Conservation (phyloP, 2,888 invertebrate species). For the Gymnocheta viridis region DNA sequence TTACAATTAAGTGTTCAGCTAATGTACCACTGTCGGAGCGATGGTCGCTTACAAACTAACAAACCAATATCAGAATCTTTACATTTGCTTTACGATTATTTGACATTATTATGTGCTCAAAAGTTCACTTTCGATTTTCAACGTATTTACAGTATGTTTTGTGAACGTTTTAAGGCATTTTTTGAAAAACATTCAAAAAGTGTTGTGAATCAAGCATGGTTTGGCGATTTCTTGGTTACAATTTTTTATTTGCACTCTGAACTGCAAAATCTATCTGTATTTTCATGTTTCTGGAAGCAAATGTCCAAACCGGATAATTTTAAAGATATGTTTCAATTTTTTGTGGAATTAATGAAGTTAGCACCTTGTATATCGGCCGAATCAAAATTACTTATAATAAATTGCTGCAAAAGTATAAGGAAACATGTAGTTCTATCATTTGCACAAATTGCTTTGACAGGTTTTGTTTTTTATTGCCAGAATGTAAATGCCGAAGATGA, state of each 20-base stretch:
- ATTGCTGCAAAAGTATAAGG: conserved; percentile 76
- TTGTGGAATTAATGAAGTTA: conserved; percentile 72
- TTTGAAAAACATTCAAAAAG: conserved; percentile 72
- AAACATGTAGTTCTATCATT: conserved; percentile 76
- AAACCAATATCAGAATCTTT: conserved; percentile 71
- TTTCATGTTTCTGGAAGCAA: conserved; percentile 73
- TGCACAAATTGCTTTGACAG: conserved; percentile 71
- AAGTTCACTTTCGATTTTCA: conserved; percentile 69
- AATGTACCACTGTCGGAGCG: conserved; percentile 73
- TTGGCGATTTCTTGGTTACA: conserved; percentile 73
- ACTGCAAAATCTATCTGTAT: conserved; percentile 70
- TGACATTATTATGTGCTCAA: conserved; percentile 74
- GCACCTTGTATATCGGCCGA: conserved; percentile 71
- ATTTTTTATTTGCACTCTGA: conserved; percentile 72
- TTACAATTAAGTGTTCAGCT: conserved; percentile 72
- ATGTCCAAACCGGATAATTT: conserved; percentile 71
- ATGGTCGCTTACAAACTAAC: conserved; percentile 70
- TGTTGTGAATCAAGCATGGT: conserved; percentile 74
- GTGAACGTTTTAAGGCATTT: conserved; percentile 73
- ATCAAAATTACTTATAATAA: conserved; percentile 70
- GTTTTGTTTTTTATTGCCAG: conserved; percentile 55
- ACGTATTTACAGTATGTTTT: conserved; percentile 71
- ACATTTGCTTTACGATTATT: conserved; percentile 75
- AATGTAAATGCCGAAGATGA: conserved; percentile 28
- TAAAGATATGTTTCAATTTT: conserved; percentile 72